Base-by-base conservation (phyloP, 2,888 invertebrate genomes). In the Drosophila trichaetosa region DNA sequence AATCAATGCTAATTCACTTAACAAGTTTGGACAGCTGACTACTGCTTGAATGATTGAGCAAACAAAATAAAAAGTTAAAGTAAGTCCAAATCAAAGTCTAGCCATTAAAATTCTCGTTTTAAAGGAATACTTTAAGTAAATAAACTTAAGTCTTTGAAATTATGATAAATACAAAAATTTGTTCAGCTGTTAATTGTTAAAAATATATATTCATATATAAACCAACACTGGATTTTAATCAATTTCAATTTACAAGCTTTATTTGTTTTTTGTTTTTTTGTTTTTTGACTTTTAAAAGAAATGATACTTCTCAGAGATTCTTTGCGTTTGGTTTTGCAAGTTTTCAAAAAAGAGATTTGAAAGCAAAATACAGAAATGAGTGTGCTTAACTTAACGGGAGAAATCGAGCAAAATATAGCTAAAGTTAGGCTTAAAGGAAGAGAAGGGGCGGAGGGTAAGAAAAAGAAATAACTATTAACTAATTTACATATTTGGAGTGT, bases 401-500 rank as follows among this genome's bases (percentile, higher is more conserved):
- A 59, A 59, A 52, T 59, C 64, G 48, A 73, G 87, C 84, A 82
- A 84, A 83, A 42, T 61, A 87, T 77, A 87, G 54, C 54, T 60
- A 62, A 62, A 59, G 64, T 58, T 16, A 46, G 46, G 46, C 16
- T 16, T 46, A 16, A 16, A 6, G 49, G 40, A 49, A 11, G n/a
- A 57, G 51, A 16, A 5, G 53, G 52, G 24, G 48, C 18, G 42
- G 21, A 36, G 21, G 33, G 42, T 46, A 38, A 34, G 38, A 49
- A 70, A 62, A 53, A 40, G 68, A 66, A 71, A 52, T 56, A 68
- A 63, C 56, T 60, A 72, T 40, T 66, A 69, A 72, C 78, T 86
- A 90, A 84, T 87, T 82, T 90, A 89, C 90, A 90, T 90, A 84
- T 89, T 89, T 89, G 89, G 90, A 89, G 87, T 87, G 87, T 87